A percentile compares a stretch with the other conserved stretches of the same genome.
phyloP scores from a whole-genome alignment of 2,888 invertebrate species.

The Anarsia innoxiella region DNA sequence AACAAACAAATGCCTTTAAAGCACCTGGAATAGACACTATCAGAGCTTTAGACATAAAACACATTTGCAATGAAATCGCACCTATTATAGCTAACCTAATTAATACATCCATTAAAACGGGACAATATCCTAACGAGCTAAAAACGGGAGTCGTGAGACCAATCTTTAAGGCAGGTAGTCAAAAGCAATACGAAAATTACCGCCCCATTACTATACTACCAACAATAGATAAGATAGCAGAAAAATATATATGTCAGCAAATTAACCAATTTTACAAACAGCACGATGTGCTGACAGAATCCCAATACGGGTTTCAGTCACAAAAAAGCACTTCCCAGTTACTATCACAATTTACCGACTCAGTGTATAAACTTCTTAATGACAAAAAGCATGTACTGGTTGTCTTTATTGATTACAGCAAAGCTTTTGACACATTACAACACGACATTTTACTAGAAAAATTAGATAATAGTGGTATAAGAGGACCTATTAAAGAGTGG shows the following conservation, averaged over 20 bases:
- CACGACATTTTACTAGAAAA: constrained; percentile 1
- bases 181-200: neutral
- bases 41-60: constrained; percentile 13
- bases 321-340: neutral
- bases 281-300: neutral
- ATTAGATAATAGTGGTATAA: neutral
- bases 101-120: constrained; percentile 7
- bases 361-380: neutral
- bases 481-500: constrained; percentile 1
- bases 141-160: constrained; percentile 19
- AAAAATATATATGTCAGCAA: neutral
- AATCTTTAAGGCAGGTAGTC: constrained; percentile 9
- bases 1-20: constrained; percentile 7
- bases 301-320: constrained; percentile 4
- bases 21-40: constrained; percentile 17
- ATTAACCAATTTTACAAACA: neutral
- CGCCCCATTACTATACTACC: constrained; percentile 3
- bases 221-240: neutral
- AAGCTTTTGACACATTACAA: neutral
- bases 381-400: neutral
- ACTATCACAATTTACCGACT: neutral
- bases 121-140: constrained; percentile 12
- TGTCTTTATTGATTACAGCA: neutral
- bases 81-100: constrained; percentile 12
- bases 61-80: constrained; percentile 4